Evolutionary conservation across 1,140 invertebrate genomes (phyloP).

Genomic region (Sitobion miscanthi): DNA sequence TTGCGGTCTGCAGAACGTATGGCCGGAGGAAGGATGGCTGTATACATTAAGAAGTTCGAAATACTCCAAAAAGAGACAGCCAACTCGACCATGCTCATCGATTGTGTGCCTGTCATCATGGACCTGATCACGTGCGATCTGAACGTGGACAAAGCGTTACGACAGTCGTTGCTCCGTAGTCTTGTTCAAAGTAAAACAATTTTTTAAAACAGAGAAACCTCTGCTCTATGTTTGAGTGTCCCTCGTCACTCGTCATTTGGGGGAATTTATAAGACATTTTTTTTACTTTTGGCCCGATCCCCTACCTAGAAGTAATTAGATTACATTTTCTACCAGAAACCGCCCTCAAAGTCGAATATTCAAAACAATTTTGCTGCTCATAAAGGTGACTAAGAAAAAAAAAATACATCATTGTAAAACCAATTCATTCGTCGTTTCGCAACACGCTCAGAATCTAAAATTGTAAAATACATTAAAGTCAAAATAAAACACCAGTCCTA

Average conservation of each 20-base stretch:
- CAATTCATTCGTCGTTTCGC: background rate
- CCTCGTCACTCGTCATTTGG: too few relatives aligned
- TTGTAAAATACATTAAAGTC: background rate
- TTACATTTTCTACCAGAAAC: too few relatives aligned
- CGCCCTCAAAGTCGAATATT: too few relatives aligned
- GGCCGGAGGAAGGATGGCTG: background rate
- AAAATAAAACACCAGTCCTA: background rate
- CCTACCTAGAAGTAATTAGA: too few relatives aligned
- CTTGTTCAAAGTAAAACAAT: conserved; percentile 34
- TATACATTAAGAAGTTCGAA: conserved; percentile 41
- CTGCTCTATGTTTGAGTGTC: background rate
- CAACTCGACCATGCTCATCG: conserved; percentile 12
- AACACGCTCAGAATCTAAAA: background rate
- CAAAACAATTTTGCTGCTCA: too few relatives aligned
- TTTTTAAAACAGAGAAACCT: background rate
- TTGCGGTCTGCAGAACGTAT: background rate
- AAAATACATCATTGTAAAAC: background rate
- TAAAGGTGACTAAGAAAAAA: too few relatives aligned
- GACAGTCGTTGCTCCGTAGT: background rate
- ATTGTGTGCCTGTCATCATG: conserved; percentile 33
- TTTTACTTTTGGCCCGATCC: too few relatives aligned
- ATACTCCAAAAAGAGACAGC: conserved; percentile 32
- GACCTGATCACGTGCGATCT: conserved; percentile 26
- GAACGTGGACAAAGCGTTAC: background rate
- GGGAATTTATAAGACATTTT: too few relatives aligned